Percentiles rank a stretch among this genome's conserved stretches.
phyloP scores from a whole-genome alignment of 2,888 invertebrate species.

The Tortrix viridana region DNA sequence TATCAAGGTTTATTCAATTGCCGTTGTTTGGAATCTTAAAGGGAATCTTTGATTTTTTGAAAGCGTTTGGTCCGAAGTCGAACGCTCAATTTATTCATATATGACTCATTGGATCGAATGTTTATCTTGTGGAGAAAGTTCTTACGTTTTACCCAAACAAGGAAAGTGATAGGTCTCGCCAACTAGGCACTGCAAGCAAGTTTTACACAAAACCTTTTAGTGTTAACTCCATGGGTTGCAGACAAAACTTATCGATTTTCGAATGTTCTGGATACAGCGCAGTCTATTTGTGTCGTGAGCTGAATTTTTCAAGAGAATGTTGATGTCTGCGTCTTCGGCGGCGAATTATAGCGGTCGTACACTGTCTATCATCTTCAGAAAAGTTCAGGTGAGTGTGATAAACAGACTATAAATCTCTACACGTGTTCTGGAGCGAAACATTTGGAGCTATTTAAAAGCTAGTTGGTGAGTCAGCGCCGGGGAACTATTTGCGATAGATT shows the following conservation, averaged over 20 bases:
- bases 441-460: slow-evolving; percentile 16
- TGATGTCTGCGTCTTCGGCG: slow-evolving; percentile 61
- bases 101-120: slow-evolving; percentile 38
- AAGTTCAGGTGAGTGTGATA: slow-evolving; percentile 50
- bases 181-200: slow-evolving; percentile 10
- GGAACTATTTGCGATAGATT: slow-evolving; percentile 18
- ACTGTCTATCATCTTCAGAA: slow-evolving; percentile 69
- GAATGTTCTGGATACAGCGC: slow-evolving; percentile 22
- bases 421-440: not conserved
- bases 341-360: slow-evolving; percentile 63
- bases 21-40: not conserved
- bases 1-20: too few species aligned
- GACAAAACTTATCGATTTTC: slow-evolving; percentile 28
- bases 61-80: slow-evolving; percentile 3
- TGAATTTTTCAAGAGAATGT: slow-evolving; percentile 54
- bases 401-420: slow-evolving; percentile 16
- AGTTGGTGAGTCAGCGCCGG: slow-evolving; percentile 8
- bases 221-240: slow-evolving; percentile 19
- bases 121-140: slow-evolving; percentile 57
- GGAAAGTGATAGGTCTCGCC: slow-evolving; percentile 54
- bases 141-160: slow-evolving; percentile 53
- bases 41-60: slow-evolving; percentile 2
- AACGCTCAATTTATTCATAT: slow-evolving; percentile 17
- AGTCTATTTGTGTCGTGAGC: slow-evolving; percentile 26
- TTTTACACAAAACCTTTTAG: not conserved